Conservation (phyloP, 2,113 vertebrate species). For the Etheostoma cragini region DNA sequence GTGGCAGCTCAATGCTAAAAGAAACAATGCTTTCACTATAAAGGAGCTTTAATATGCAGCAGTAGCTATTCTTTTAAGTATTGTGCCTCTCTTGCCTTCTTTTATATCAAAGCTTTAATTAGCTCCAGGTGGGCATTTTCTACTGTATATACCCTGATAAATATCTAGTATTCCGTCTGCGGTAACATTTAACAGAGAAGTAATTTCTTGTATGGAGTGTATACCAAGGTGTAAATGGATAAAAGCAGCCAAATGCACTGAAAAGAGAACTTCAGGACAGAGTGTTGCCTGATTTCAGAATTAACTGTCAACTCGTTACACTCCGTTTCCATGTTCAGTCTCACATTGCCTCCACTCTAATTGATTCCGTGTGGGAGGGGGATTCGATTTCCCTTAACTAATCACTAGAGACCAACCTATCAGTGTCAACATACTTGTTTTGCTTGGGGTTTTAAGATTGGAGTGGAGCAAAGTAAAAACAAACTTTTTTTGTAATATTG, state of each 20-base stretch:
- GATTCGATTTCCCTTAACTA: too few relatives aligned
- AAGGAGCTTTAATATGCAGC: constrained; percentile 21
- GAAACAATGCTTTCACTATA: constrained; percentile 24
- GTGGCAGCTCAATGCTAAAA: constrained; percentile 15
- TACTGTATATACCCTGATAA: constrained; percentile 43
- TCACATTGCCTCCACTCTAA: too few relatives aligned
- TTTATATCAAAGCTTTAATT: constrained; percentile 40
- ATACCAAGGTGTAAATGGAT: constrained; percentile 4
- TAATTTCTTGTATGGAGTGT: constrained; percentile 14
- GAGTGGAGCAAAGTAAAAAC: too few relatives aligned
- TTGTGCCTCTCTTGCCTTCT: constrained; percentile 20
- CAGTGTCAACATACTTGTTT: too few relatives aligned
- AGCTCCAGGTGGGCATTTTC: constrained; percentile 39
- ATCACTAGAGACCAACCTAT: too few relatives aligned
- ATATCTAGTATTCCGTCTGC: constrained; percentile 10
- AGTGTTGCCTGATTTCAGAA: neutral
- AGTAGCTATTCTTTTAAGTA: constrained; percentile 32
- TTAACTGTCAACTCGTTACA: too few relatives aligned
- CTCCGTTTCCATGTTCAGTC: too few relatives aligned
- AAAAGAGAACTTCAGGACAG: constrained; percentile 44
- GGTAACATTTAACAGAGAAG: constrained; percentile 21
- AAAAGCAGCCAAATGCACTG: constrained; percentile 32
- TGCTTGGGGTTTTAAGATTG: too few relatives aligned
- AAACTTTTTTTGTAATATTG: too few relatives aligned
- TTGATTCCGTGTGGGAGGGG: too few relatives aligned